Evolutionary conservation across 2,888 invertebrate genomes (phyloP), one percentile per base, ranked within the genome.

Genomic region (Chloroclystis v-ata): DNA sequence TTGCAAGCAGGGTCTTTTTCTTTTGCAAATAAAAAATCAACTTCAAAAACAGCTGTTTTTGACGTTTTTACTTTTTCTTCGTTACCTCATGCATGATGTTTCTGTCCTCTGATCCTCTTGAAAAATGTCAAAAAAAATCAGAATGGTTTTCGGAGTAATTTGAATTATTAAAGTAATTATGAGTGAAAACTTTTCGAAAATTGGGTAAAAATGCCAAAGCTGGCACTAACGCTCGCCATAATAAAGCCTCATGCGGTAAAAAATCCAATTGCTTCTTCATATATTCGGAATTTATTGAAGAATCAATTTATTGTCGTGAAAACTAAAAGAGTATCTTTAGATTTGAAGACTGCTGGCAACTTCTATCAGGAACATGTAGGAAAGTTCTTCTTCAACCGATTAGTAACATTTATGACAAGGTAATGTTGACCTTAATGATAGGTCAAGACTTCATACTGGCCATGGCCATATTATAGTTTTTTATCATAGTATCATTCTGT

Each of bases 231-330:
- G 13, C 82, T 97, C 58, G 96, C 96, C 2, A 91, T 97, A 57
- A 89, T 97, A 49, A 97, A 97, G 73, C 97, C 97, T 4, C 96
- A 97, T 69, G 89, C 94, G 28, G 89, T 94, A 1, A 93, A 93
- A 68, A 93, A 95, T 72, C 94, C 94, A 0, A 86, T 92, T 52
- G 92, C 92, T 3, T 73, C 94, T 9, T 82, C 91, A 71, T 91
- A 90, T 69, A 92, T 97, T 38, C 89, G 91, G 64, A 81, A 91
- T 49, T 72, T 92, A 57, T 92, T 97, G 54, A 78, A 89, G 53
- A 89, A 91, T 60, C 91, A 92, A 60, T 96, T 97, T 72, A 90
- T 92, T 65, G 88, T 97, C 46, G 85, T 97, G 1, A 89, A 90
- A 72, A 91, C 92, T 0, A 93, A 91, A 74, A 86, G 92, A 60